Evolutionary conservation across 2,888 invertebrate genomes (phyloP).

Genomic region (Mycalesis mineus): DNA sequence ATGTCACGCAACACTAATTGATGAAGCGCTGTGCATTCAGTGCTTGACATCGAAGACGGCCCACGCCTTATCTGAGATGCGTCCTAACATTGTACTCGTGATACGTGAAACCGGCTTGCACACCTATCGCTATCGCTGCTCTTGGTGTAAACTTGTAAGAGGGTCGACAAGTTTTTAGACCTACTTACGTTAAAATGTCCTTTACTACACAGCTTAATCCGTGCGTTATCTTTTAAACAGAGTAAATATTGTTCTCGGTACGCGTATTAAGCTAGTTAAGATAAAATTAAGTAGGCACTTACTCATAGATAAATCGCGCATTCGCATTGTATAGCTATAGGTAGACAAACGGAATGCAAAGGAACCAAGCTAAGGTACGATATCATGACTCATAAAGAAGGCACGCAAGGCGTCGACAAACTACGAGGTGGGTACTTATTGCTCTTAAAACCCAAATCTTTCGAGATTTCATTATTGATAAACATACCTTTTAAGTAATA

Average conservation of each 20-base stretch:
- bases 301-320: conserved; percentile 4
- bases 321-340: conserved; percentile 23
- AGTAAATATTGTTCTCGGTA: not conserved
- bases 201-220: not conserved
- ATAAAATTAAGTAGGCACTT: not conserved
- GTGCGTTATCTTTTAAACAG: not conserved
- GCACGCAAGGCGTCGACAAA: conserved; percentile 54
- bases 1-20: conserved; percentile 64
- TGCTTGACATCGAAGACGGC: conserved; percentile 14
- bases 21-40: conserved; percentile 31
- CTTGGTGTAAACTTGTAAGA: conserved; percentile 35
- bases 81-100: conserved; percentile 41
- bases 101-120: conserved; percentile 48
- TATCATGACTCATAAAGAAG: conserved; percentile 60
- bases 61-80: conserved; percentile 40
- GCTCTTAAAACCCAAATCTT: not conserved
- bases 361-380: conserved; percentile 53
- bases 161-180: conserved; percentile 42
- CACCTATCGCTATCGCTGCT: conserved; percentile 30
- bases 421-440: conserved; percentile 22
- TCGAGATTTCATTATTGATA: not conserved
- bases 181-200: not conserved
- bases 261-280: not conserved
- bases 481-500: not conserved
- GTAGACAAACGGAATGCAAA: conserved; percentile 53